Base-by-base conservation (phyloP, 2,888 invertebrate genomes). In the Phania funesta region DNA sequence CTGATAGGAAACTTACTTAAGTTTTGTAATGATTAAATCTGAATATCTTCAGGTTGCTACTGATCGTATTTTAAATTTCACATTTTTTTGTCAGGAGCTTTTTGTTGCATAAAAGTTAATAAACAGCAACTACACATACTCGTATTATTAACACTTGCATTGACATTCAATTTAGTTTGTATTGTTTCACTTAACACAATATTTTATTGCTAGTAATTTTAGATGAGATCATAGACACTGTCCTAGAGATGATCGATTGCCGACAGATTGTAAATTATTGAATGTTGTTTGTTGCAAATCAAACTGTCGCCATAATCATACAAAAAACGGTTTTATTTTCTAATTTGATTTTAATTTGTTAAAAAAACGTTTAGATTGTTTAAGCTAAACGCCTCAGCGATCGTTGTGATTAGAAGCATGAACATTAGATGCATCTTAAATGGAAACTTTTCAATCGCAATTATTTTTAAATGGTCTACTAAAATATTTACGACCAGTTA, bases 221-320 rank as follows among this genome's bases (percentile, higher is more conserved):
- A 76, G 76, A 76, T 76, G 76, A 76, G 76, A 76, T 76, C 76
- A 76, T 68, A 52, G 24, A 58, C 48, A 58, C 41, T 50, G 67
- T 60, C 58, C 67, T 76, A 67, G 60, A 76, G 60, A 52, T 76
- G 67, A 60, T 0, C 18, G 7, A 44, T 1, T 16, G 41, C 16
- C 41, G 52, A 67, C 67, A 52, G 16, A 5, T 24, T 18, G 52
- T 16, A 68, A 64, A 20, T 52, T 52, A 46, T 71, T 58, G 20
- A 7, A 7, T 3, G 62, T 20, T 65, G 26, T 48, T 65, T 29
- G 32, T 65, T 65, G 24, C 22, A 38, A 75, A 75, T 58, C 58
- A 48, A 56, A 24, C 22, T 68, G 76, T 67, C 76, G 58, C 76
- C 76, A 67, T 20, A 48, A 18, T 56, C 56, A 16, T 44, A 16